Evolutionary conservation across 2,888 invertebrate genomes (phyloP).

Genomic region (Acrobasis repandana): DNA sequence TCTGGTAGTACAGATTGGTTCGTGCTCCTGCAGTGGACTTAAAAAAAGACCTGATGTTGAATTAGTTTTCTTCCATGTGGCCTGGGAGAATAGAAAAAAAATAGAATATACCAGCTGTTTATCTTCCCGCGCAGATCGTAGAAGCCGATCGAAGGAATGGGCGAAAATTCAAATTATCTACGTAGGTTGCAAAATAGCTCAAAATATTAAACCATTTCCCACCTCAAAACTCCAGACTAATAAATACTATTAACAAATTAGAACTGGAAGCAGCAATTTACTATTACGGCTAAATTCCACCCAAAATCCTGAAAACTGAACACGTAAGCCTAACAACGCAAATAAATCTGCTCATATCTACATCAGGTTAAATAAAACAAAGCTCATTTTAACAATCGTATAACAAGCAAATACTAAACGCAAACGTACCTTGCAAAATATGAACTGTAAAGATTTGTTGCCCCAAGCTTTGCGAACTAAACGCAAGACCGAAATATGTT

Average conservation of each 20-base stretch:
- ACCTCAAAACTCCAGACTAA: neutral
- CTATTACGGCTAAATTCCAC: neutral
- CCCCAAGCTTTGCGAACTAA: slow-evolving; percentile 42
- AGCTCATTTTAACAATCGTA: slow-evolving; percentile 13
- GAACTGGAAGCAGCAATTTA: neutral
- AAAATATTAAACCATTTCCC: too few relatives aligned
- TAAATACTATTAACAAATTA: neutral
- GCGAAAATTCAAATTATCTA: too few relatives aligned
- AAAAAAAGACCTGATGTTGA: too few relatives aligned
- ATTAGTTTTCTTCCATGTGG: too few relatives aligned
- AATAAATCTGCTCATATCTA: slow-evolving; percentile 14
- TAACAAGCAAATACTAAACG: slow-evolving; percentile 26
- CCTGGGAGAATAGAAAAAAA: too few relatives aligned
- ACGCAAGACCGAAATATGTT: slow-evolving; percentile 62
- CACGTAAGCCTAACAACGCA: neutral
- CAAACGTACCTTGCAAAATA: slow-evolving; percentile 49
- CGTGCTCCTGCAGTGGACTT: too few relatives aligned
- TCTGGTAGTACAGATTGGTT: too few relatives aligned
- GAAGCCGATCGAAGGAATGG: too few relatives aligned
- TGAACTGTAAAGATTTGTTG: slow-evolving; percentile 60
- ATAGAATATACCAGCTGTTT: too few relatives aligned
- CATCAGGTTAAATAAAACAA: slow-evolving; percentile 1
- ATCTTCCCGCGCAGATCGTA: too few relatives aligned
- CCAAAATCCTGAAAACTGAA: neutral
- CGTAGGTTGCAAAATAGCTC: too few relatives aligned